Conservation (phyloP, 2,113 vertebrate genomes). For the Hypanus sabinus region DNA sequence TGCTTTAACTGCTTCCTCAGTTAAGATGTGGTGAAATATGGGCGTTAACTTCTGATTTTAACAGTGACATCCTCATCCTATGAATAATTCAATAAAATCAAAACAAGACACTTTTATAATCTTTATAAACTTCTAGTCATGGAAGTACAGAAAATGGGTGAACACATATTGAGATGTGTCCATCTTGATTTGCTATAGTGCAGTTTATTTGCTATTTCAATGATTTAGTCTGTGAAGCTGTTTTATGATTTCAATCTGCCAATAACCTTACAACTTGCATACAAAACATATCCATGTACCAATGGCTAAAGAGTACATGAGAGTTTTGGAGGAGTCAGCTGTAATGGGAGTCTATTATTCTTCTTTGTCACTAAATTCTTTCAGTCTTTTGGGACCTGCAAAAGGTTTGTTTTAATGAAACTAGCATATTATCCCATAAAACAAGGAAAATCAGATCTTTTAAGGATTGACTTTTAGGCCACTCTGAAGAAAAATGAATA, state of each 20-base stretch:
- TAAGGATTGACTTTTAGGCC: background rate
- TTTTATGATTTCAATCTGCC: background rate
- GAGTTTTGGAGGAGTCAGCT: background rate
- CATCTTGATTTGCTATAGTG: background rate
- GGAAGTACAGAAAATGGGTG: too few relatives aligned
- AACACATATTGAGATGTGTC: background rate
- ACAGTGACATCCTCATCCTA: too few relatives aligned
- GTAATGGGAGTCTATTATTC: background rate
- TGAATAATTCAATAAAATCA: too few relatives aligned
- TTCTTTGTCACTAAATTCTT: background rate
- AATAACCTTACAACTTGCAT: background rate
- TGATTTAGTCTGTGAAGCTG: background rate
- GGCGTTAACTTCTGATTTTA: too few relatives aligned
- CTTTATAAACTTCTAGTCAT: too few relatives aligned
- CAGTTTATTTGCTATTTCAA: background rate
- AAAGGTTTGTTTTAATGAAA: background rate
- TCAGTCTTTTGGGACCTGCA: background rate
- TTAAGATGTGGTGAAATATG: too few relatives aligned
- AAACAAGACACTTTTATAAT: too few relatives aligned
- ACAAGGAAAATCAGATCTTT: background rate
- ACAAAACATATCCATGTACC: background rate
- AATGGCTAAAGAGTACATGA: background rate
- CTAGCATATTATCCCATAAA: background rate
- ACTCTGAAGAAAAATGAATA: background rate
- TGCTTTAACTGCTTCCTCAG: too few relatives aligned